Conservation (phyloP, 2,113 vertebrate genomes). For the Oncorhynchus kisutch region DNA sequence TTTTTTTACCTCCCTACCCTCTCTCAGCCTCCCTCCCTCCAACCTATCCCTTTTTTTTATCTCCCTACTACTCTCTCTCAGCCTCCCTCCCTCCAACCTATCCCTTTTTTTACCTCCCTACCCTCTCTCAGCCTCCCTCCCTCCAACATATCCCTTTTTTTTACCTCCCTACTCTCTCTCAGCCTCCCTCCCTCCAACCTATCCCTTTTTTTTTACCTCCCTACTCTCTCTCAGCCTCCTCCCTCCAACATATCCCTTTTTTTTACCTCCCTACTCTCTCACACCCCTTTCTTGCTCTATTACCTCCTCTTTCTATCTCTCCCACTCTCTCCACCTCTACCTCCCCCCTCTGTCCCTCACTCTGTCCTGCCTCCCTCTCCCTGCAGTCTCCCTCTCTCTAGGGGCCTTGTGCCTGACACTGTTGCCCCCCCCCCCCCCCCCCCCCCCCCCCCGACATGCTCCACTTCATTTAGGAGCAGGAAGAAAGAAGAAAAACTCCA, state of each 20-base stretch:
- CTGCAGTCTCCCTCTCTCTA: slow-evolving; percentile 12
- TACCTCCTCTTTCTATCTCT: too few species aligned
- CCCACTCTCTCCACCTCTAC: not conserved
- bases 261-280: not conserved
- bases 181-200: slow-evolving; percentile 6
- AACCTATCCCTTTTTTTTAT: not conserved
- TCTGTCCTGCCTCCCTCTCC: slow-evolving; percentile 19
- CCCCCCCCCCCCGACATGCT: slow-evolving; percentile 69
- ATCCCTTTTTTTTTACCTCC: not conserved
- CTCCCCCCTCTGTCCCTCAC: slow-evolving; percentile 27
- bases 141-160: too few species aligned
- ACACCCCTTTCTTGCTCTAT: not conserved
- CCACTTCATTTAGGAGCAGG: slow-evolving; percentile 66
- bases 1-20: slow-evolving; percentile 6
- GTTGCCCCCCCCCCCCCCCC: slow-evolving; percentile 57
- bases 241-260: not conserved
- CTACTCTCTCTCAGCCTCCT: slow-evolving; percentile 18
- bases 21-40: slow-evolving; percentile 10
- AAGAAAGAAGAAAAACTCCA: slow-evolving; percentile 46
- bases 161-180: slow-evolving; percentile 10
- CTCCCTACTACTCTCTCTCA: slow-evolving; percentile 18
- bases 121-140: slow-evolving; percentile 15
- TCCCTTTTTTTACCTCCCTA: not conserved
- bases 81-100: slow-evolving; percentile 3
- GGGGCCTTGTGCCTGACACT: slow-evolving; percentile 61